Conservation (phyloP, 64 coral and sea anemone species). For the Acropora tenuis region DNA sequence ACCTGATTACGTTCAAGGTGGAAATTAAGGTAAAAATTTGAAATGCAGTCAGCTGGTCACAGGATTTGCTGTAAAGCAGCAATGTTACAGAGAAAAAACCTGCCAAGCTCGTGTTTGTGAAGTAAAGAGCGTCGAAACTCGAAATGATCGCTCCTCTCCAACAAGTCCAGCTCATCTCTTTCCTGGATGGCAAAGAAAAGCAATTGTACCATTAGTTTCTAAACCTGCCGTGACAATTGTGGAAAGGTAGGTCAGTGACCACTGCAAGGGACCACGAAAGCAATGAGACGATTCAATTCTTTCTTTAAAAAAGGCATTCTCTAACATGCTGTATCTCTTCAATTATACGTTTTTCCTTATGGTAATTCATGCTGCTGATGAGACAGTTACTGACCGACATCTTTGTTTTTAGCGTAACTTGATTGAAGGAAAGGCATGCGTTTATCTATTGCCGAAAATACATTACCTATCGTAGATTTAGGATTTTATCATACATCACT, state of each 20-base stretch:
- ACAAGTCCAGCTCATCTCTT: conserved; percentile 34
- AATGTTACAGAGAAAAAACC: conserved; percentile 4
- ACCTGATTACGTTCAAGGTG: conserved; percentile 13
- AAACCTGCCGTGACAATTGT: background rate
- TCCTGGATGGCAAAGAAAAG: conserved; percentile 5
- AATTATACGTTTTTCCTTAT: too few relatives aligned
- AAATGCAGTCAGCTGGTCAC: conserved; percentile 12
- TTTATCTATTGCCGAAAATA: background rate
- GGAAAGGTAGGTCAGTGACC: too few relatives aligned
- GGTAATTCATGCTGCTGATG: too few relatives aligned
- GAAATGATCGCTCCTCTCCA: conserved; percentile 25
- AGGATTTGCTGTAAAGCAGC: conserved; percentile 7
- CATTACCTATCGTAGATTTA: conserved; percentile 19
- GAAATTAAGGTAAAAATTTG: conserved; percentile 25
- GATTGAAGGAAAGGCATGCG: too few relatives aligned
- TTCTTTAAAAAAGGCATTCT: too few relatives aligned
- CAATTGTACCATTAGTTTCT: background rate
- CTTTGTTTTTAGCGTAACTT: too few relatives aligned
- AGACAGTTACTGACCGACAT: too few relatives aligned
- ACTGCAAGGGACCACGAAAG: background rate
- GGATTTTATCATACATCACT: background rate
- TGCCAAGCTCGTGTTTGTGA: conserved; percentile 11
- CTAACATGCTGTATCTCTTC: too few relatives aligned
- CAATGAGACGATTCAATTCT: too few relatives aligned
- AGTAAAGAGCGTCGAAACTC: conserved; percentile 30